Conservation (phyloP, 1,140 invertebrate species). For the Drosophila obscura region DNA sequence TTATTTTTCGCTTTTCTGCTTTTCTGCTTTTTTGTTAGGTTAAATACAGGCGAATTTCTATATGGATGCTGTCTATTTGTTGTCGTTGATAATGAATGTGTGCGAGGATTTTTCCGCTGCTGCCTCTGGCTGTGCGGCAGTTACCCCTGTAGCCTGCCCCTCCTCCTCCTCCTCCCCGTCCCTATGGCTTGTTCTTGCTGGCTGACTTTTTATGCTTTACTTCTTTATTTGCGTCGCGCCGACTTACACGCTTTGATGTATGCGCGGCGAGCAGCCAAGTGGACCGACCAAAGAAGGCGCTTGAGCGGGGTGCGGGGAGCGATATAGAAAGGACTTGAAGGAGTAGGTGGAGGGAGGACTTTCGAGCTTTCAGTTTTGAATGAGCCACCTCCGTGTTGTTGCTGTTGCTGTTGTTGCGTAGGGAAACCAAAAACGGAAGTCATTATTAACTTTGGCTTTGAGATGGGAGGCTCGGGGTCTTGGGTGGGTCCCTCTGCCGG, state of each 20-base stretch:
- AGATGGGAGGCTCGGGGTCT: conserved; percentile 30
- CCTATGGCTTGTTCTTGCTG: conserved; percentile 30
- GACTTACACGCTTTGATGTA: conserved; percentile 80
- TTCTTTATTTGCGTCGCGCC: conserved; percentile 73
- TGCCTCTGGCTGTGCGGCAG: conserved; percentile 27
- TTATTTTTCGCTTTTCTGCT: conserved; percentile 31
- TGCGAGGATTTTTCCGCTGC: conserved; percentile 48
- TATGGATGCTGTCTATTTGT: conserved; percentile 63
- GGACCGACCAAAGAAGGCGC: conserved; percentile 43
- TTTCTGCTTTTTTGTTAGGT: conserved; percentile 45
- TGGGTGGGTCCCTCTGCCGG: conserved; percentile 9
- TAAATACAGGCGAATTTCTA: conserved; percentile 75
- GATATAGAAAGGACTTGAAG: no score
- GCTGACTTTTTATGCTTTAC: conserved; percentile 77
- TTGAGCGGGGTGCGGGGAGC: neutral
- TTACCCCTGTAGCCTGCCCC: no score
- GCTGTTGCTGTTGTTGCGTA: conserved; percentile 57
- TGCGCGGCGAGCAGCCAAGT: conserved; percentile 71
- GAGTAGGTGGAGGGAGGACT: neutral
- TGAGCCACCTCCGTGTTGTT: conserved; percentile 36
- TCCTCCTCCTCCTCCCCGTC: conserved; percentile 1
- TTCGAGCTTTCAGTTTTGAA: conserved; percentile 57
- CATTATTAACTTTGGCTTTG: conserved; percentile 82
- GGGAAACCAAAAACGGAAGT: conserved; percentile 81
- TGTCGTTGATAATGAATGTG: conserved; percentile 79